Evolutionary conservation across 1,140 invertebrate species (phyloP), one percentile per base, ranked within the genome.

Genomic region (Mamestra configurata): DNA sequence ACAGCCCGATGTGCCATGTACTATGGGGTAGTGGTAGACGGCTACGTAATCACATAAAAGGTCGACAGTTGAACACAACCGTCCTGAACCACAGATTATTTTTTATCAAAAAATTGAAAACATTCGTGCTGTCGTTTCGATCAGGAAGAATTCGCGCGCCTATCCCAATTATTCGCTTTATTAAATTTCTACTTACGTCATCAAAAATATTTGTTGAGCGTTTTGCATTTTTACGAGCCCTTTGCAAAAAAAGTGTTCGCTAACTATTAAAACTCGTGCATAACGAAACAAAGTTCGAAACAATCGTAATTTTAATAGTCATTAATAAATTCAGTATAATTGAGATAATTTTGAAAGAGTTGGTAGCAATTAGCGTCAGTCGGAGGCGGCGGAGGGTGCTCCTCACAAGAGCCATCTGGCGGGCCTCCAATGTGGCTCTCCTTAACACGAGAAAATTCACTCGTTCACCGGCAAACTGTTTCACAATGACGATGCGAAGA

Each of bases 301-400:
- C 20, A 73, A 64, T 53, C 64, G 81, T 84, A 79, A 84, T 70
- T 88, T 88, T 90, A 87, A 89, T 83, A 70, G 85, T 90, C 89
- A 89, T 90, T 91, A 90, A 88, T 90, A 91, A 77, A 89, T 89
- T 91, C 37, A 87, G 84, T 86, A 86, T 91, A 93, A 92, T 92
- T 94, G 88, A 84, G 88, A 91, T 88, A 92, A 93, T 93, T 92
- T 89, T 84, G 87, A 82, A 88, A 88, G 91, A 91, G 89, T 88
- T 90, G 87, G 86, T 86, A 92, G 92, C 92, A 93, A 93, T 93
- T 93, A 93, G 90, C 80, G 89, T 85, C 82, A 84, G 85, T 86
- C 81, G 79, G 88, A 84, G 84, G 83, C 82, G 86, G 82, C 82
- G 76, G 86, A 92, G 91, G 88, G 92, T 89, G 79, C 90, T 92